Evolutionary conservation across 2,888 invertebrate genomes (phyloP).

Genomic region (Petrolisthes manimaculis): DNA sequence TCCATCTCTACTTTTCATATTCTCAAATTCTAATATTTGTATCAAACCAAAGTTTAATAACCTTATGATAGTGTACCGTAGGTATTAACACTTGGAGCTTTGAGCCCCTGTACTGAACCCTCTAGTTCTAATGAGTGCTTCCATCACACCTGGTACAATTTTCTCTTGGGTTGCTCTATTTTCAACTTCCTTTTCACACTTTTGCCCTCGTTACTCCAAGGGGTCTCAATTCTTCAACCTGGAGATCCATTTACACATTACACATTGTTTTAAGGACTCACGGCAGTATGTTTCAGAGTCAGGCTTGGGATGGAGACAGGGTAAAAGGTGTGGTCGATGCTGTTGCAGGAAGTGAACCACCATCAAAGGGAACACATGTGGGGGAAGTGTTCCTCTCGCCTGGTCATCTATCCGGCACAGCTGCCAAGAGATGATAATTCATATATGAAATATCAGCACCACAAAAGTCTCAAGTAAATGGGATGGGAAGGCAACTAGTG

Average conservation of each 20-base stretch:
- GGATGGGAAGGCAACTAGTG: too few species aligned
- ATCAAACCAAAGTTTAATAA: too few species aligned
- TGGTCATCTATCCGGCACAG: conserved; percentile 71
- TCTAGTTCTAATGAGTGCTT: background rate
- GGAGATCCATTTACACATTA: too few species aligned
- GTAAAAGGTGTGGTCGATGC: conserved; percentile 71
- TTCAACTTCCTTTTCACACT: background rate
- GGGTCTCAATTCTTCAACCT: too few species aligned
- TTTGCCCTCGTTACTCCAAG: too few species aligned
- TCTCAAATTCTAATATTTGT: too few species aligned
- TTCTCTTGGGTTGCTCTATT: background rate
- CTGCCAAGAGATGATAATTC: conserved; percentile 35
- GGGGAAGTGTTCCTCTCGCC: conserved; percentile 72
- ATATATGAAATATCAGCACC: too few species aligned
- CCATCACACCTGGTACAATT: too few species aligned
- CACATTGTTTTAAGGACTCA: conserved; percentile 4
- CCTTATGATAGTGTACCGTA: too few species aligned
- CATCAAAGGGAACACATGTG: conserved; percentile 72
- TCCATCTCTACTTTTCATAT: too few species aligned
- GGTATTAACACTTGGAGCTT: too few species aligned
- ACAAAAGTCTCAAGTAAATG: too few species aligned
- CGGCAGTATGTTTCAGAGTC: conserved; percentile 48
- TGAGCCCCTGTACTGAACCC: background rate
- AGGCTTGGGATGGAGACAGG: conserved; percentile 51
- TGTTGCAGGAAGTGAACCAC: conserved; percentile 73